Base-by-base conservation (phyloP, 1,140 invertebrate genomes). In the Brachionus sp. region DNA sequence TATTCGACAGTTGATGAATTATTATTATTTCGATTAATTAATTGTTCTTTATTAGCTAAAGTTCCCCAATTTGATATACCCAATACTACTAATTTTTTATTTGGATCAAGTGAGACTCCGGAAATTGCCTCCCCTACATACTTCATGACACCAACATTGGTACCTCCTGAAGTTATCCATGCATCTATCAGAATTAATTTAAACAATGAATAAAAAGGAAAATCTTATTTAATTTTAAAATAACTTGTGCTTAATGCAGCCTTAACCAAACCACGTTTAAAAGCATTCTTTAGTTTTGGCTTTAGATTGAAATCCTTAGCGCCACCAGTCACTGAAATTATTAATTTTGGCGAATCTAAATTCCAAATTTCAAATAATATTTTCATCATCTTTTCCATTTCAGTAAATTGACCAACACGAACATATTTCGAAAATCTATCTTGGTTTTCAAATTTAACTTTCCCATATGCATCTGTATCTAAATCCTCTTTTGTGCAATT, bases 311-410 rank as follows among this genome's bases (percentile, higher is more conserved):
- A 89, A 83, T 88, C 88, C 83, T 89, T 87, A 10, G 89, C 89
- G 6, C 89, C 89, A 5, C 89, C 90, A 29, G 89, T 90, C 13
- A 90, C 89, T 3, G 89, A 90, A 37, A 90, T 89, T 10, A 90
- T 86, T 6, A 90, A 86, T 80, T 90, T 89, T 19, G 90, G 90
- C 33, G 85, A 85, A 35, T 86, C 84, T 25, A 89, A 84, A 5
- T 84, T 78, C 90, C 89, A 90, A n/a, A 86, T 85, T 19, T 89
- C 85, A 73, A 85, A 86, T 84, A 90, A 85, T 35, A 90, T 84
- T 3, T 86, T 70, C 68, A 88, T 75, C 77, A 90, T 85, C 7
- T 83, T 84, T 3, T 86, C 73, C 85, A 88, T 87, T 1, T 85
- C 73, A 7, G 87, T 88, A n/a, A 87, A 84, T 7, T 86, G 84